Percentiles rank a stretch among this genome's conserved stretches.
Evolutionary conservation across 2,113 vertebrate genomes (phyloP).

Genomic region (Mesembrinibis cayennensis): DNA sequence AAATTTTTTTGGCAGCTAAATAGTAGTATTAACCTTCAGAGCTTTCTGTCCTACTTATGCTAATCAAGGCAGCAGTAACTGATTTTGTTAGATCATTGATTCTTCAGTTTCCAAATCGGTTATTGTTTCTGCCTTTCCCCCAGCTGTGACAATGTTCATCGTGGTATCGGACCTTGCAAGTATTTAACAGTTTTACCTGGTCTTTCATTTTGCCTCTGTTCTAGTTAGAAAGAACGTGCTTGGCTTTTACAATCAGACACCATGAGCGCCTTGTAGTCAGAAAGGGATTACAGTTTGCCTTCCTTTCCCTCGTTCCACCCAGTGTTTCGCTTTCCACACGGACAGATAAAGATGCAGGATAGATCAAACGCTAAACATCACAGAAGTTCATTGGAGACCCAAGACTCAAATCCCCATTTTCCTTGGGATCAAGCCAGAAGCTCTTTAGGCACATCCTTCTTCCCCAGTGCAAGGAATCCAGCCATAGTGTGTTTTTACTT

Average conservation of each 20-base stretch:
- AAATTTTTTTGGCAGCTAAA: neutral
- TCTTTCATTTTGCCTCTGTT: neutral
- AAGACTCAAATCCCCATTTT: neutral
- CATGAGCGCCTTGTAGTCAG: accelerated
- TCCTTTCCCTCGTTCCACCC: neutral
- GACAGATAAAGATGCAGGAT: neutral
- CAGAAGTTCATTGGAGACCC: neutral
- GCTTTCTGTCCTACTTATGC: neutral
- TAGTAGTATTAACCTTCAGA: conserved; percentile 3
- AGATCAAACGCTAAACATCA: neutral
- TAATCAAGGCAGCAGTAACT: neutral
- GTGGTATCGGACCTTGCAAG: neutral
- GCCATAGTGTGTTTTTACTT: neutral
- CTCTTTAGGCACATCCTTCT: neutral
- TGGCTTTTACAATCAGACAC: neutral
- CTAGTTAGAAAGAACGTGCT: neutral
- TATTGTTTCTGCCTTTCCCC: neutral
- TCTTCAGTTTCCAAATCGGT: neutral
- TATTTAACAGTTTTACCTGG: neutral
- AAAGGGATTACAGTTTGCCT: neutral
- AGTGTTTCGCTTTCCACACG: accelerated
- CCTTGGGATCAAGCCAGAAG: neutral
- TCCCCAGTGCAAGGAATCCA: neutral
- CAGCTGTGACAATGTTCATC: accelerated
- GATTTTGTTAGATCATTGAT: neutral